Base-by-base conservation (phyloP, 2,888 invertebrate genomes). In the Scelioninae gen. 2 region DNA sequence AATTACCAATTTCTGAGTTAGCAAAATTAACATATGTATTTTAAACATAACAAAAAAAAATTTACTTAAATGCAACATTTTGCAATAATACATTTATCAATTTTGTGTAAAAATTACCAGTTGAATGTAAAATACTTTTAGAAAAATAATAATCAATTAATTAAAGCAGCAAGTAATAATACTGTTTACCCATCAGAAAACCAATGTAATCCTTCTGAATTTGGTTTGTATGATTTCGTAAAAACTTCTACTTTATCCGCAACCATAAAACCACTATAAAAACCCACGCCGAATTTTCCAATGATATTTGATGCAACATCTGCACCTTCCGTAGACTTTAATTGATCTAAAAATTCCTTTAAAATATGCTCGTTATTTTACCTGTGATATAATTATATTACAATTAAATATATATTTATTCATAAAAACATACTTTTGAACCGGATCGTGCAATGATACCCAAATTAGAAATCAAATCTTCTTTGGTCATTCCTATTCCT, bases 201-300 rank as follows among this genome's bases (percentile, higher is more conserved):
- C 98, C 98, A 98, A 82, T 92, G 92, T 81, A 93, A 91, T 0
- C 96, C 96, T 9, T 90, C 89, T 0, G 92, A 90, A 74, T 90
- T 90, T 2, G 86, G 84, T 48, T 87, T 86, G 67, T 92, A 91
- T 64, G 93, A 92, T 82, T 91, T 91, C 1, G 97, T 95, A 83
- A 88, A 97, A 0, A 98, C 97, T 82, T 97, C 96, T 19, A 98
- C 96, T 83, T 92, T 93, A 79, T 97, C 94, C 16, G 97, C 96
- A 2, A 98, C 98, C 96, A 98, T 98, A 85, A 98, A 98, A 0
- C 94, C 93, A 10, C 98, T 97, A 86, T 98, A 98, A 86, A 98
- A 98, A 0, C 98, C 98, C 13, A 98, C 98, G 77, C 98, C 98
- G 88, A 98, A 98, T 86, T 98, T 97, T 2, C 98, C 97, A 84